phyloP scores from a whole-genome alignment of 2,888 invertebrate genomes.

The Nemotelus nigrinus region DNA sequence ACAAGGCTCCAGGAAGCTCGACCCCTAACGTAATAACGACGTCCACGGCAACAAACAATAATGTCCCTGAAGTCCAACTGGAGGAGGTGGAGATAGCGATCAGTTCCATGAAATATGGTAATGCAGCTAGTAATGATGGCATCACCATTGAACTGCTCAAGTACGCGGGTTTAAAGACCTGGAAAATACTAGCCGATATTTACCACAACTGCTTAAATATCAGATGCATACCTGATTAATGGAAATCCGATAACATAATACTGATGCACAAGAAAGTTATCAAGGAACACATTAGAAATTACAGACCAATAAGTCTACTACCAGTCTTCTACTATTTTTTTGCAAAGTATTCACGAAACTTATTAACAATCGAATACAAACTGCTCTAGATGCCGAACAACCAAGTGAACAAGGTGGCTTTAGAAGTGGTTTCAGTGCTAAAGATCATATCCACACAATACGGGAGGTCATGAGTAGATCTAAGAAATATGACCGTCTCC shows the following conservation, averaged over 20 bases:
- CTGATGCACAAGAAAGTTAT: constrained; percentile 52
- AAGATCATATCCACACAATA: constrained; percentile 49
- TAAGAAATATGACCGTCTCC: not conserved
- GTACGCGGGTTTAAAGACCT: constrained; percentile 7
- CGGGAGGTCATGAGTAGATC: constrained; percentile 51
- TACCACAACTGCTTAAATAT: not conserved
- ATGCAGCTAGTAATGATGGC: constrained; percentile 24
- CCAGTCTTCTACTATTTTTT: constrained; percentile 52
- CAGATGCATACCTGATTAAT: constrained; percentile 36
- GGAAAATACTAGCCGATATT: constrained; percentile 8
- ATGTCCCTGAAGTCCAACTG: not conserved
- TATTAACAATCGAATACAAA: constrained; percentile 49
- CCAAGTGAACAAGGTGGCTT: constrained; percentile 54
- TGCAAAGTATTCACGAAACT: constrained; percentile 54
- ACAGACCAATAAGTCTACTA: constrained; percentile 53
- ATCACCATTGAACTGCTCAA: constrained; percentile 24
- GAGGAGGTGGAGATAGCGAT: constrained; percentile 4
- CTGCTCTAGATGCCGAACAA: constrained; percentile 52
- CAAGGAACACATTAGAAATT: constrained; percentile 52
- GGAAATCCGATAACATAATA: constrained; percentile 49
- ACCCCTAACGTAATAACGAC: not conserved
- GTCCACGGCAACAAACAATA: not conserved
- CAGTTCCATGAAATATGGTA: constrained; percentile 20
- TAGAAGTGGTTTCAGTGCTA: constrained; percentile 50
- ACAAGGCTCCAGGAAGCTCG: not conserved